Evolutionary conservation across 64 coral and sea anemone genomes (phyloP).

Genomic region (Pocillopora verrucosa): DNA sequence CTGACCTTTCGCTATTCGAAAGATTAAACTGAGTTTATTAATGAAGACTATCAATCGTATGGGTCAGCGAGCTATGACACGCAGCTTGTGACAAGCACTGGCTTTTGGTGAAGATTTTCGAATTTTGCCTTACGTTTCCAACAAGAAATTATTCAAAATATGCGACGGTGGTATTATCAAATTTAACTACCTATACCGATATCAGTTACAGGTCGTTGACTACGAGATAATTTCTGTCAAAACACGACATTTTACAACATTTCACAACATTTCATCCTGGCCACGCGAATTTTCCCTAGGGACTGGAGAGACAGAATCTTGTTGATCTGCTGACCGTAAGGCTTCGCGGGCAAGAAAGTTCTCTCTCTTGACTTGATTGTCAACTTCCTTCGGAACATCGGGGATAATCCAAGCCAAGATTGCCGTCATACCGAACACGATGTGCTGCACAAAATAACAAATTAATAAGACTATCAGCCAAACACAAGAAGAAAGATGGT

Average conservation of each 20-base stretch:
- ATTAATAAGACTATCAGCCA: neutral
- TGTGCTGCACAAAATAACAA: conserved; percentile 56
- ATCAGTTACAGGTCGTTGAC: neutral
- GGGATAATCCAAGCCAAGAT: conserved; percentile 92
- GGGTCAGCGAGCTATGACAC: no score
- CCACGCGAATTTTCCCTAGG: neutral
- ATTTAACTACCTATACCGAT: no score
- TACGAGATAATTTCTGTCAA: neutral
- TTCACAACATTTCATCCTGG: neutral
- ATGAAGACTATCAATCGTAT: no score
- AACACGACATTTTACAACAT: neutral
- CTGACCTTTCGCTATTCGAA: no score
- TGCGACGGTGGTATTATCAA: no score
- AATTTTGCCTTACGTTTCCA: no score
- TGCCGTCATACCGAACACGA: conserved; percentile 88
- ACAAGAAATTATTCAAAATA: no score
- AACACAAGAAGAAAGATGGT: no score
- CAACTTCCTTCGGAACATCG: conserved; percentile 88
- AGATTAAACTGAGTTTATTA: no score
- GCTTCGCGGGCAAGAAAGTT: conserved; percentile 90
- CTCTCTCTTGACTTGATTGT: conserved; percentile 94
- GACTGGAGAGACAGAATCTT: neutral
- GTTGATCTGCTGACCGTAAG: conserved; percentile 54
- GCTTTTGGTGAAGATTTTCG: no score
- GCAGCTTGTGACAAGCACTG: no score